Conservation (phyloP, 2,797 vertebrate species). For the Champsocephalus gunnari region DNA sequence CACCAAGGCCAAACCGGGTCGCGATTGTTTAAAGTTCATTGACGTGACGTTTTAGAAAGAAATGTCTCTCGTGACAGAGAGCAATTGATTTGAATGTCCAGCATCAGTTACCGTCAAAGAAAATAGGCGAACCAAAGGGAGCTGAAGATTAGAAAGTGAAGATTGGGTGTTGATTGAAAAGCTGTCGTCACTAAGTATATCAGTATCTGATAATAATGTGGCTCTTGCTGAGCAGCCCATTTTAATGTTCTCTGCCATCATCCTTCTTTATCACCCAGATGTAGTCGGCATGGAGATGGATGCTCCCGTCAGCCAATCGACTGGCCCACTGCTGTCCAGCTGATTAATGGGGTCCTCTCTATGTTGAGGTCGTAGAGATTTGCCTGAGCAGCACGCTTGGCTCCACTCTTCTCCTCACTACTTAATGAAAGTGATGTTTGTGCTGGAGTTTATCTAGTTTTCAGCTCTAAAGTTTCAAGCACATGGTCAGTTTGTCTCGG, state of each 20-base stretch:
- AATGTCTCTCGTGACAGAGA: conserved; percentile 2
- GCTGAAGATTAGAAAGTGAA: conserved; percentile 27
- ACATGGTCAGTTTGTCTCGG: conserved; percentile 16
- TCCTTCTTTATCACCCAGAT: conserved; percentile 72
- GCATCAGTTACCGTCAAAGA: not conserved
- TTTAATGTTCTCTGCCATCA: conserved; percentile 59
- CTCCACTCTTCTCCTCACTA: conserved; percentile 3
- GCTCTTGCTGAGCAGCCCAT: conserved; percentile 19
- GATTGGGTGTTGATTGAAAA: conserved; percentile 45
- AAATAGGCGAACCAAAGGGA: conserved; percentile 9
- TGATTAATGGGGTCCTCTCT: conserved; percentile 73
- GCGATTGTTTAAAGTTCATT: not conserved
- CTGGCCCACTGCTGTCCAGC: conserved; percentile 18
- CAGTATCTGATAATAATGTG: conserved; percentile 66
- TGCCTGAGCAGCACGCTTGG: conserved; percentile 50
- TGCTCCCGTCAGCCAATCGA: conserved; percentile 56
- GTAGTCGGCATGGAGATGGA: conserved; percentile 73
- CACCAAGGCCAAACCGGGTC: not conserved
- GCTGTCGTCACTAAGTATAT: conserved; percentile 35
- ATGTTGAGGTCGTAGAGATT: conserved; percentile 71
- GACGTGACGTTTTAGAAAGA: not conserved
- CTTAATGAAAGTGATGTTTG: conserved; percentile 11
- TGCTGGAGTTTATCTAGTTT: conserved; percentile 23
- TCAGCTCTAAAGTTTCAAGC: conserved; percentile 16
- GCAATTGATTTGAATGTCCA: conserved; percentile 21